Base-by-base conservation (phyloP, 35 echinoderm and acorn worm species). In the Heliocidaris tuberculata region DNA sequence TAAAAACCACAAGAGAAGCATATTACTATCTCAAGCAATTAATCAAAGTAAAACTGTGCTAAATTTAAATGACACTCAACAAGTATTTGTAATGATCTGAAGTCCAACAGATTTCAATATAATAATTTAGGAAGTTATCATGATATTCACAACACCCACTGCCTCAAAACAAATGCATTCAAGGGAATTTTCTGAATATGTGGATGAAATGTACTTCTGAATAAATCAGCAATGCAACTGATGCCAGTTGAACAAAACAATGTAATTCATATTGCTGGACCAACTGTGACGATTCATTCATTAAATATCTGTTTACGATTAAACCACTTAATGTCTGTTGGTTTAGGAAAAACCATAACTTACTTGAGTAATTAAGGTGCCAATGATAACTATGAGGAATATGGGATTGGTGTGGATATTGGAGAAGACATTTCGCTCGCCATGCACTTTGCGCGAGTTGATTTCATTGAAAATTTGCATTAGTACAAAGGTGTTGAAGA, bases 381-480 rank as follows among this genome's bases (percentile, higher is more conserved):
- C 95, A 94, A 97, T 95, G 60, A 99, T 87, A 93, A 99, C 96
- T 86, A 94, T 97, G 70, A 97, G 32, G 94, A 99, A 99, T 50
- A 97, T 97, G 32, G 95, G 94, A 95, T 99, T 99, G 86, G 90
- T 97, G 86, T 95, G 95, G 42, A 99, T 97, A 24, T 96, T 97
- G 31, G 90, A 92, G 92, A 99, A 97, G 71, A 99, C 98, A 85
- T 97, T 96, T 31, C 98, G 88, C 90, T 99, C 98, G 31, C 97
- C 98, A 86, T 99, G 98, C 10, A 99, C 97, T 92, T 99, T 99
- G 13, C 98, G 88, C 48, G 98, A 96, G 94, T 99, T 99, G 94
- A 99, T 97, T 95, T 99, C 98, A 95, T 99, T 99, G 93, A 99
- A 99, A 87, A 99, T 93, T 95, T 99, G 98, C 98, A 99, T 97